Base-by-base conservation (phyloP, 2,888 invertebrate genomes). In the Drosophila antonietae region DNA sequence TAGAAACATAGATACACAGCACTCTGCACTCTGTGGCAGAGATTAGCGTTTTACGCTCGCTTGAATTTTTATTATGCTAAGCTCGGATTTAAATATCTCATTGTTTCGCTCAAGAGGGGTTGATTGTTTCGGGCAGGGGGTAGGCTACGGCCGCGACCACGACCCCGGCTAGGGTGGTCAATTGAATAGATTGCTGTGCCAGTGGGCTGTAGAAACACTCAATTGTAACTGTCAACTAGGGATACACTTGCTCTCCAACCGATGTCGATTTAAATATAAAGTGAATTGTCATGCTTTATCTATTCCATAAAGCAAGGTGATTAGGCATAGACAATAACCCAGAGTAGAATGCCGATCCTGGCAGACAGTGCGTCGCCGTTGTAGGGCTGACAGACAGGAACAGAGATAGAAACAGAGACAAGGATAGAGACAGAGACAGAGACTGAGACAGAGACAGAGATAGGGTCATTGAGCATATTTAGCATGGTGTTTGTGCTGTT, bases 41-140 rank as follows among this genome's bases (percentile, higher is more conserved):
- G 92, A 92, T 92, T 92, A 92, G 90, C 92, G 92, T 91, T 92
- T 92, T 88, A 92, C 90, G 92, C 91, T 92, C 92, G 92, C 85
- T 92, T 92, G 92, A 90, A 87, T 91, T 90, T 91, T 88, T 78
- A 90, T 90, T 91, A 89, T 89, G 78, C 78, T 80, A 88, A 90
- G 88, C 88, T 82, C 73, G 80, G 90, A 89, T 90, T 90, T 88
- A 80, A 81, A 81, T 80, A 69, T 73, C 56, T 59, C 80, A 85
- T 85, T 88, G 86, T 85, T 73, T 59, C 73, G 33, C 69, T 86
- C 78, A 72, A 83, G 88, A 88, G 88, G 88, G 85, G 85, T 83
- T 71, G 88, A 69, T 77, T 68, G 60, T 63, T 75, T 65, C 10
- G 33, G 9, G 52, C 53, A 61, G 77, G 76, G 73, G 73, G 57